Base-by-base conservation (phyloP, 2,113 vertebrate species). In the Barnardius zonarius region DNA sequence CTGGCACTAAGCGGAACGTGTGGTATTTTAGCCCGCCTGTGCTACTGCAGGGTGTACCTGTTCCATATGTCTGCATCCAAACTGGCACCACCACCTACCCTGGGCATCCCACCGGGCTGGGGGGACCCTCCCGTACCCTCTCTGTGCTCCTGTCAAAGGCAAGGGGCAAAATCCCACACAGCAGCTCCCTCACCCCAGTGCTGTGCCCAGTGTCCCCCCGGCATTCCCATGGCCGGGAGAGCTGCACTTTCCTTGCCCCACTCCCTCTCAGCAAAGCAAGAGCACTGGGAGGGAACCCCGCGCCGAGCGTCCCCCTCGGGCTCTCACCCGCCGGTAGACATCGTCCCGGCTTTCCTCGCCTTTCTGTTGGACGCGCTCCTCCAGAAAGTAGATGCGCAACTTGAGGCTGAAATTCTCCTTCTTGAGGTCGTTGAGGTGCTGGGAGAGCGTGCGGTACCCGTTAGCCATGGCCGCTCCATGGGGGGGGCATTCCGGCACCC, bases 361-460 rank as follows among this genome's bases (percentile, higher is more conserved):
- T 97, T 99, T 99, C 97, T 99, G 98, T 90, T 99, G 99, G 98
- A 99, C 98, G 44, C 98, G 98, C 96, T 99, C 99, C 97, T 99
- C 99, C 98, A 99, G 98, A 97, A 99, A 99, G 97, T 99, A 99
- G 97, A 99, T 99, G 97, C 99, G 97, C 74, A 99, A 98, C 97
- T 99, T 99, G 96, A 99, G 98, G 98, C 99, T 99, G 99, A 99
- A 99, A 98, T 99, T 99, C 98, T 99, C 99, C 97, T 99, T 99
- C 98, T 99, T 99, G 97, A 99, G 98, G 98, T 99, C 99, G 72
- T 99, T 99, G 96, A 99, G 99, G 97, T 99, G 99, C 99, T 99
- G 99, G 76, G 99, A 99, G 96, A 99, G 98, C 81, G 99, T 99
- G 97, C 99, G 99, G 95, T 98, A 99, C 95, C 98, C 98, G 94